Evolutionary conservation across 2,888 invertebrate genomes (phyloP).

Genomic region (Lasioglossum lativentre): DNA sequence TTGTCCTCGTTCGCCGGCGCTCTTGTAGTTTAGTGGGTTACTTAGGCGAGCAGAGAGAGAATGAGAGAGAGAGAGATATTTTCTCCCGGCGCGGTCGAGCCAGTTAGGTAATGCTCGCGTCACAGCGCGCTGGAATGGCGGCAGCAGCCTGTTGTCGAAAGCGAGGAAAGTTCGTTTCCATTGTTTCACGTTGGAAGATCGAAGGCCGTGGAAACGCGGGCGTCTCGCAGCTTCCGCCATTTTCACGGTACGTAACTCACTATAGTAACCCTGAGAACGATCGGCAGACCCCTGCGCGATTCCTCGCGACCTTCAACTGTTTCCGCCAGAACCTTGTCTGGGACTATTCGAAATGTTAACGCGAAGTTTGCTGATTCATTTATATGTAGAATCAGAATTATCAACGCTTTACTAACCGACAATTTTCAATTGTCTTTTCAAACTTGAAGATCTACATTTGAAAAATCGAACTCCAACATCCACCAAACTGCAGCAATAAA

Average conservation of each 20-base stretch:
- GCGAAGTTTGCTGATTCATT: no score
- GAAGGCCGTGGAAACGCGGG: slow-evolving; percentile 42
- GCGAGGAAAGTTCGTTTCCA: slow-evolving; percentile 48
- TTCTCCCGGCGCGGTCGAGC: slow-evolving; percentile 64
- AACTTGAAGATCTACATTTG: no score
- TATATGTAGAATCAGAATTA: no score
- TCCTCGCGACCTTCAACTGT: not conserved
- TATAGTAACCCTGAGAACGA: not conserved
- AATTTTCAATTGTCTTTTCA: no score
- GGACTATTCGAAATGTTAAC: not conserved
- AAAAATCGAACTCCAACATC: no score
- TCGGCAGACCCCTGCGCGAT: not conserved
- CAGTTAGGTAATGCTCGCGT: slow-evolving; percentile 74
- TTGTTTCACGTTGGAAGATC: slow-evolving; percentile 49
- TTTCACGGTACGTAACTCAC: not conserved
- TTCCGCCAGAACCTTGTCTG: not conserved
- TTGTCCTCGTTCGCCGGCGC: slow-evolving; percentile 77
- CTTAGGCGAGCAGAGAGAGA: slow-evolving; percentile 55
- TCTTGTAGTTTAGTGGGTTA: slow-evolving; percentile 82
- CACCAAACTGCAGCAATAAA: no score
- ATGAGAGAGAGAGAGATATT: slow-evolving; percentile 55
- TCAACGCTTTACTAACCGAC: no score
- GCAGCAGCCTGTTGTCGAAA: slow-evolving; percentile 28
- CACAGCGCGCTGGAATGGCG: slow-evolving; percentile 30
- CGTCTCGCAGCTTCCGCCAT: slow-evolving; percentile 27